Conservation (phyloP, 2,888 invertebrate genomes). For the Aelia acuminata region DNA sequence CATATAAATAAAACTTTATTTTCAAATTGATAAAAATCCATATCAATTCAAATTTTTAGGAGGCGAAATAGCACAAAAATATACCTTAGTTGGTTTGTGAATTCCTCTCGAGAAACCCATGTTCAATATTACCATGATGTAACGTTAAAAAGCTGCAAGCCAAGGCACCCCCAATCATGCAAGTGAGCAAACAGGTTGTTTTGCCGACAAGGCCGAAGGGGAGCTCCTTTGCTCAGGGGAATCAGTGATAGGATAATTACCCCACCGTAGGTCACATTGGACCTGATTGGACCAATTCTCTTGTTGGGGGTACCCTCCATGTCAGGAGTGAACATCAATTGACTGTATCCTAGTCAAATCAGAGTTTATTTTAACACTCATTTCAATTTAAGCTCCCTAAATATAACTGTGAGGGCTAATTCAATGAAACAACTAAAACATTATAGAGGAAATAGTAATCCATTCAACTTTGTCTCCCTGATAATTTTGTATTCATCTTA, state of each 20-base stretch:
- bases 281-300: conserved; percentile 25
- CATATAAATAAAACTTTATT: neutral
- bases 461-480: neutral
- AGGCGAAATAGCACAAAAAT: neutral
- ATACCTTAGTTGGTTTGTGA: conserved; percentile 20
- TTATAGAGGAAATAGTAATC: neutral
- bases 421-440: neutral
- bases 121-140: neutral
- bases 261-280: conserved; percentile 63
- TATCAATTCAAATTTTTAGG: neutral
- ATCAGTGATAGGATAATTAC: conserved; percentile 63
- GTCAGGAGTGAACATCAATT: conserved; percentile 20
- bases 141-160: neutral
- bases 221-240: conserved; percentile 21
- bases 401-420: neutral
- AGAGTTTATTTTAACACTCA: conserved; percentile 26
- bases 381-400: neutral
- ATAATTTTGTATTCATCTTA: neutral
- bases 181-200: conserved; percentile 43
- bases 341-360: conserved; percentile 40
- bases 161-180: conserved; percentile 7
- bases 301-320: neutral
- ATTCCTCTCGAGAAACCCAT: conserved; percentile 13
- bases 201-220: conserved; percentile 49
- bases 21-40: neutral